Evolutionary conservation across 2,113 vertebrate genomes (phyloP), one percentile per base, ranked within the genome.

Genomic region (Scophthalmus maximus): DNA sequence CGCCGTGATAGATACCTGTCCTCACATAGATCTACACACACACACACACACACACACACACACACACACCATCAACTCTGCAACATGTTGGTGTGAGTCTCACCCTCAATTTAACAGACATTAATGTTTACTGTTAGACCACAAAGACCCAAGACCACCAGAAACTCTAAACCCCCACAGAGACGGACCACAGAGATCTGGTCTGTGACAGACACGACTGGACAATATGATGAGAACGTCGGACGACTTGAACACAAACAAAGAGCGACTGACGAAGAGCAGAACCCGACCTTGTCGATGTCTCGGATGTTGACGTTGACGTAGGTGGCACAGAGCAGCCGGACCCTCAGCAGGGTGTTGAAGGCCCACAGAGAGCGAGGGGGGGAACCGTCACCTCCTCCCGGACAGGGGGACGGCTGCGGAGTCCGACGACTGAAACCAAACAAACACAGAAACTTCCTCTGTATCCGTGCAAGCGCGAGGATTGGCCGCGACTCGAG

Each of bases 1-100:
- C 97, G 83, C 97, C 97, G 55, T 98, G 97, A 81, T 96, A 98
- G 87, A 98, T 97, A 57, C 97, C 97, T 50, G 97, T 98, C 86
- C 97, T 92, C 71, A 98, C 97, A 76, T 98, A 98, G 80, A 98
- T 98, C 97, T 98, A 81, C 78, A 94, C 12, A 25, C 2, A 55
- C 14, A 57, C 22, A 60, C 3, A 58, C 7, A 25, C 15, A 58
- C 26, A 57, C 40, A 34, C 38, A 53, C 27, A 59, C 23, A 46
- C 42, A 46, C 46, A 49, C 20, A n/a, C 18, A 3, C n/a, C 42
- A 18, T 7, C 17, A 8, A n/a, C 15, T 18, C 17, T n/a, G 1
- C 5, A 32, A 5, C 30, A 4, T 5, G 30, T 4, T 32, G 5
- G 5, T 32, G 30, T 8, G 4, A 32, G 30, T 32, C 4, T 32